Evolutionary conservation across 2,888 invertebrate species (phyloP).

Genomic region (Pherbina coryleti): DNA sequence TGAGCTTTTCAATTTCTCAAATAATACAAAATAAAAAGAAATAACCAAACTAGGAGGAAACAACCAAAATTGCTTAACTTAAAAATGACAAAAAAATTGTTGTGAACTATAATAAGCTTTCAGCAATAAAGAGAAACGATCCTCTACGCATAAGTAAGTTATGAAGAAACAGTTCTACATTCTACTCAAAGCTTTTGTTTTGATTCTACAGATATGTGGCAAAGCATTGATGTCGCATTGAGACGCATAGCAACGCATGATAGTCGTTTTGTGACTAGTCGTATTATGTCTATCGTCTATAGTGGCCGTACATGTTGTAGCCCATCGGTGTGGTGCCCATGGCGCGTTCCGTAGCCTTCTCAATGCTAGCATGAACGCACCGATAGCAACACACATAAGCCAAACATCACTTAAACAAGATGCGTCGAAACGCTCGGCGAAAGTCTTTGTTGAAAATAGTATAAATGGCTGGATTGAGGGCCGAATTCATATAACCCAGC

Average conservation of each 20-base stretch:
- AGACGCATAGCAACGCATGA: neutral
- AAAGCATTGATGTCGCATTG: neutral
- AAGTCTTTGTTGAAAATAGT: conserved; percentile 99
- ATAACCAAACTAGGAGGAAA: neutral
- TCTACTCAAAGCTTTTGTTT: too few species aligned
- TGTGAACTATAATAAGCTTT: too few species aligned
- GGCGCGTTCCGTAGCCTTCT: conserved; percentile 70
- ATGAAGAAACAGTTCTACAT: too few species aligned
- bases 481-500: conserved; percentile 97
- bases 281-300: conserved; percentile 63
- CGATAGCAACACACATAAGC: conserved; percentile 86
- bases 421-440: conserved; percentile 92
- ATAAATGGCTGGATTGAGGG: conserved; percentile 94
- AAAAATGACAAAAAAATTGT: neutral
- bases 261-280: neutral
- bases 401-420: conserved; percentile 95
- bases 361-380: conserved; percentile 74
- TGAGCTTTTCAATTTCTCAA: conserved; percentile 59
- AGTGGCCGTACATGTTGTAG: conserved; percentile 67
- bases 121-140: too few species aligned
- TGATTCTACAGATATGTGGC: too few species aligned
- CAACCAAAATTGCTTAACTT: neutral
- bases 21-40: conserved; percentile 5
- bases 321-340: conserved; percentile 70
- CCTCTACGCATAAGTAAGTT: too few species aligned